Conservation (phyloP, 2,888 invertebrate species). For the Dicyrtomina minuta region DNA sequence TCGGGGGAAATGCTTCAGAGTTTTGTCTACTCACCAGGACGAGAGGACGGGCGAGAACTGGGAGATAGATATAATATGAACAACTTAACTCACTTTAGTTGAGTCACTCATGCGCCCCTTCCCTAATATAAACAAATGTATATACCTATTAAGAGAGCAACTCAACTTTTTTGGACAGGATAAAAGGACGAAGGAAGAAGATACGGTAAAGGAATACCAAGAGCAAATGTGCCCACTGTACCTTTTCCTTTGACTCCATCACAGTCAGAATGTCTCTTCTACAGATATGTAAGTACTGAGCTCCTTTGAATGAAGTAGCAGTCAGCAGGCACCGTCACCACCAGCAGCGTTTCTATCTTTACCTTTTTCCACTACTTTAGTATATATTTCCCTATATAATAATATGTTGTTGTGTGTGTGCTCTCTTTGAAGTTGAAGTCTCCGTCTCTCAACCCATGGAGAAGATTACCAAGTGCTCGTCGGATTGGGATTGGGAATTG, state of each 20-base stretch:
- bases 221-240: too few species aligned
- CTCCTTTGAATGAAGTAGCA: too few species aligned
- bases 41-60: background rate
- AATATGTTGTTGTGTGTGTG: too few species aligned
- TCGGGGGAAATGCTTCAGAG: background rate
- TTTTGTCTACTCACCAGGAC: background rate
- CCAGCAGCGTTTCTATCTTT: background rate
- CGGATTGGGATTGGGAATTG: too few species aligned
- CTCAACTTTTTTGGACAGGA: too few species aligned
- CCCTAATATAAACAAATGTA: constrained; percentile 32
- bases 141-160: background rate
- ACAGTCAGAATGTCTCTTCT: too few species aligned
- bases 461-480: too few species aligned
- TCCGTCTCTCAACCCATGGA: too few species aligned
- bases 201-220: too few species aligned
- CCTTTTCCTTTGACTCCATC: too few species aligned
- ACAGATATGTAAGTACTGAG: background rate
- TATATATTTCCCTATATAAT: background rate
- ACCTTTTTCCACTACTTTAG: background rate
- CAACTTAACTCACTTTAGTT: constrained; percentile 2
- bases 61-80: background rate
- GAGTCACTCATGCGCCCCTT: constrained; percentile 36
- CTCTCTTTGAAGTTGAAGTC: too few species aligned
- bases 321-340: background rate
- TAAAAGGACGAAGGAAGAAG: too few species aligned